Evolutionary conservation across 2,888 invertebrate genomes (phyloP).

Genomic region (Orchesella flavescens): DNA sequence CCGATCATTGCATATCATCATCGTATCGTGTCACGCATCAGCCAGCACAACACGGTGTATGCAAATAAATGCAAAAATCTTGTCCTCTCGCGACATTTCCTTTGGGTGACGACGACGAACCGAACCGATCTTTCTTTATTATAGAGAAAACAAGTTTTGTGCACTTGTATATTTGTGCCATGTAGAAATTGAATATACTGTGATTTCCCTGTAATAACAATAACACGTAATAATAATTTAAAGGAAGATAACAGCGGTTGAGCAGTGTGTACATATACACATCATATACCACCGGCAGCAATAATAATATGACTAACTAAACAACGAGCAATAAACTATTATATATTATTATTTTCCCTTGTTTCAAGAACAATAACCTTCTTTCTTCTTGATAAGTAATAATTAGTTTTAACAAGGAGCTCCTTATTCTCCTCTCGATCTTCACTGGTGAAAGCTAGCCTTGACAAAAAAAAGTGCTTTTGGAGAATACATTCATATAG

Average conservation of each 20-base stretch:
- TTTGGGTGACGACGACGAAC: slow-evolving; percentile 56
- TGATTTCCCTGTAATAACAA: background rate
- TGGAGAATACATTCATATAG: too few relatives aligned
- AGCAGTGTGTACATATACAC: background rate
- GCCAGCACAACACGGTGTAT: slow-evolving; percentile 33
- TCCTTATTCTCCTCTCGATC: background rate
- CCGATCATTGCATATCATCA: slow-evolving; percentile 31
- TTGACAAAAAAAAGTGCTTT: background rate
- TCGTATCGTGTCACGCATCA: slow-evolving; percentile 51
- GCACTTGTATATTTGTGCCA: background rate
- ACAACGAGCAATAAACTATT: background rate
- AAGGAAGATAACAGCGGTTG: background rate
- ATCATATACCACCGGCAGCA: background rate
- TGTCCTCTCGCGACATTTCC: slow-evolving; percentile 15
- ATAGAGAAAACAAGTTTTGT: background rate
- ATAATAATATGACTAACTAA: background rate
- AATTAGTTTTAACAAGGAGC: background rate
- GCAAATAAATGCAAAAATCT: background rate
- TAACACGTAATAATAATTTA: background rate
- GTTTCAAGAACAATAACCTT: background rate
- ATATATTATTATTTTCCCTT: too few relatives aligned
- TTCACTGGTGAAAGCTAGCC: background rate
- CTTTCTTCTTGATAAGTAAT: background rate
- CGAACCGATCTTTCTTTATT: slow-evolving; percentile 32
- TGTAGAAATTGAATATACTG: background rate